Evolutionary conservation across 1,140 invertebrate genomes (phyloP).

Genomic region (Trichonephila clavata): DNA sequence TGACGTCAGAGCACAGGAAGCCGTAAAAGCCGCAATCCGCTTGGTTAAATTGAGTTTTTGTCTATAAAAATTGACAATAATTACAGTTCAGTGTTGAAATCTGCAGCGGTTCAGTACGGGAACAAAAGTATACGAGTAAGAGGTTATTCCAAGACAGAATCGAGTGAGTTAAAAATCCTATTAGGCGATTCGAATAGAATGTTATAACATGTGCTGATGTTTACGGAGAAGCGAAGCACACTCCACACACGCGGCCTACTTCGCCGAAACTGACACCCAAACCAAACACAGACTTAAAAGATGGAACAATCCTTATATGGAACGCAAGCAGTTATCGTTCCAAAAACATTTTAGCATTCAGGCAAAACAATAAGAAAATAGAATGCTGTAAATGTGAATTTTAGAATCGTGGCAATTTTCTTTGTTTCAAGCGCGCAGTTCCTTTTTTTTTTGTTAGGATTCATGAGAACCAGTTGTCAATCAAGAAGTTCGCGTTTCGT

Average conservation of each 20-base stretch:
- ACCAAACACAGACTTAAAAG: conserved; percentile 17
- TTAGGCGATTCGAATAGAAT: not conserved
- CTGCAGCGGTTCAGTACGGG: too few species aligned
- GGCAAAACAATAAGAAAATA: not conserved
- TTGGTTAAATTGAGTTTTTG: conserved; percentile 42
- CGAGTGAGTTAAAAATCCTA: not conserved
- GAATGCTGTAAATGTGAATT: not conserved
- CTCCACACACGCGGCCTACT: conserved; percentile 61
- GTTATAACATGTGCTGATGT: conserved; percentile 70
- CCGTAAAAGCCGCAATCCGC: conserved; percentile 74
- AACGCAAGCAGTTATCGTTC: conserved; percentile 38
- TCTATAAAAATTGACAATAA: conserved; percentile 45
- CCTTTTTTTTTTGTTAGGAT: not conserved
- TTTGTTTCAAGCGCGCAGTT: not conserved
- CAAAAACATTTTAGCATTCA: conserved; percentile 1
- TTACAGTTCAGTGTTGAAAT: conserved; percentile 7
- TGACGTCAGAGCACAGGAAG: conserved; percentile 76
- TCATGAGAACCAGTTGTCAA: not conserved
- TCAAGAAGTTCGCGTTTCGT: not conserved
- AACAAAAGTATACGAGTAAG: not conserved
- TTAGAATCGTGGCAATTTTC: not conserved
- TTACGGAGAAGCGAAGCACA: conserved; percentile 45
- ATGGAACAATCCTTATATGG: conserved; percentile 74
- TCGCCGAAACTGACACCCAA: conserved; percentile 71
- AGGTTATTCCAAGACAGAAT: not conserved